These are phyloP conservation scores for Metopolophium dirhodum DNA, from an alignment of 1,140 invertebrate species.

Conservation along the genomic window DNA sequence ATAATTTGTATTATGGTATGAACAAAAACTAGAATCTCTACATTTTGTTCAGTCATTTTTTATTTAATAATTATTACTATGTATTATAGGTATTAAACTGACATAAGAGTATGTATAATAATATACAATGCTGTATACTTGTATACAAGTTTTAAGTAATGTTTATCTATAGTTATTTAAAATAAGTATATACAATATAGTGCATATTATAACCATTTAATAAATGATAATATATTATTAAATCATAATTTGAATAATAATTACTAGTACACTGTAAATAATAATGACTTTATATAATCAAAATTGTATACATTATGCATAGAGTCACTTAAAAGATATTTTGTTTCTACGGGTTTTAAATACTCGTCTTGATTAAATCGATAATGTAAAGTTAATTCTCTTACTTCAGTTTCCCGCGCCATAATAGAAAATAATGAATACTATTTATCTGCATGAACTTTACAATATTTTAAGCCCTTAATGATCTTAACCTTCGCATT, in stretches of 20 bases:
- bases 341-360: neutral
- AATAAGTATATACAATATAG: neutral
- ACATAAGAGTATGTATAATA: neutral
- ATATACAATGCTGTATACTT: neutral
- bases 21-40: neutral
- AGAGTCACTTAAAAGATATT: neutral
- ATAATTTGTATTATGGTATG: neutral
- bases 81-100: no score
- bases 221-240: constrained; percentile 19
- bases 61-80: neutral
- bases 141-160: neutral
- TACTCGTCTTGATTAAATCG: neutral
- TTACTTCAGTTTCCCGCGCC: neutral
- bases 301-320: neutral
- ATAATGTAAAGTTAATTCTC: neutral
- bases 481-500: constrained; percentile 10
- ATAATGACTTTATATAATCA: neutral
- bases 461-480: neutral
- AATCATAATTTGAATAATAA: neutral
- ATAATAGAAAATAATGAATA: constrained; percentile 1
- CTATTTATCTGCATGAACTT: neutral
- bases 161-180: neutral
- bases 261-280: neutral
- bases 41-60: neutral
- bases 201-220: neutral